Percentiles rank a stretch among this genome's conserved stretches.
Conservation (phyloP, 2,113 vertebrate species). For the Ammodramus savannarum region DNA sequence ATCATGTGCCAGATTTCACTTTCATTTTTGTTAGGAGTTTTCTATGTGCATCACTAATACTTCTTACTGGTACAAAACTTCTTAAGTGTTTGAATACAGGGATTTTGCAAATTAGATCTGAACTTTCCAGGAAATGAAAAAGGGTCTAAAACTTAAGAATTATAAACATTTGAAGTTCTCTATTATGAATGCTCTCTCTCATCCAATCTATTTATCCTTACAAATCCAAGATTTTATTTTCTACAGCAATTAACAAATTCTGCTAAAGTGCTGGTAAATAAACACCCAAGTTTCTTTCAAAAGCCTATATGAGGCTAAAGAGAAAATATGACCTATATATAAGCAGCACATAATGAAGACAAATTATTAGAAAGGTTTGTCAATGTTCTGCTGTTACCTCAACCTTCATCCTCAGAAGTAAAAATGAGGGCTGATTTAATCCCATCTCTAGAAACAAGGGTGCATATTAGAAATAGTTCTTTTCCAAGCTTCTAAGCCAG, state of each 20-base stretch:
- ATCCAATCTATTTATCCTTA: neutral
- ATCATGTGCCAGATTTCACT: neutral
- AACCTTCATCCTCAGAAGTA: neutral
- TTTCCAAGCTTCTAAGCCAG: conserved; percentile 31
- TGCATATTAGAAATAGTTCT: neutral
- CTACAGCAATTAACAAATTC: neutral
- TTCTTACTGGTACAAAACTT: neutral
- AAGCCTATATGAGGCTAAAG: neutral
- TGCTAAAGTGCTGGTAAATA: neutral
- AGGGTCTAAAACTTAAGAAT: neutral
- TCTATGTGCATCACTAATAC: neutral
- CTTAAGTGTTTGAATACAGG: neutral
- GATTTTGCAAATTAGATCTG: neutral
- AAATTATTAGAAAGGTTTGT: neutral
- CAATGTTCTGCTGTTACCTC: neutral
- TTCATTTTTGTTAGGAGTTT: neutral
- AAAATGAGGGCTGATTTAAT: neutral
- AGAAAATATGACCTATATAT: neutral
- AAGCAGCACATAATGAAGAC: neutral
- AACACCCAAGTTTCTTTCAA: neutral
- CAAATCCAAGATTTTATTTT: neutral
- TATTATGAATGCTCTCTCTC: neutral
- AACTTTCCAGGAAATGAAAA: neutral
- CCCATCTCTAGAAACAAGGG: neutral
- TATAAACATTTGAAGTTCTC: neutral